A percentile compares a stretch with the other conserved stretches of the same genome.
Conservation (phyloP, 2,888 invertebrate species). For the Lottia gigantea region DNA sequence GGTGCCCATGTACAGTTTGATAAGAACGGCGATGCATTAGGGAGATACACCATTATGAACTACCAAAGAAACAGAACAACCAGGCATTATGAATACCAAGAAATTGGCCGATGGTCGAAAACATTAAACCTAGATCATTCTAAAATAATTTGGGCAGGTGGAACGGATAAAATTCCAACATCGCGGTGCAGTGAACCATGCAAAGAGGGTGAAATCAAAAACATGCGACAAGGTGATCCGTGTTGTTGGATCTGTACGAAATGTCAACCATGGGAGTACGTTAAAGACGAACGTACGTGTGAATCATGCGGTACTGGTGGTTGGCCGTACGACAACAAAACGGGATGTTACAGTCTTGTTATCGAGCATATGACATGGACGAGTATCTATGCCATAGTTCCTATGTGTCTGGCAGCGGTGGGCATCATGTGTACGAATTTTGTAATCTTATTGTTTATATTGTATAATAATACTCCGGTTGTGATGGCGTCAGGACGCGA, state of each 20-base stretch:
- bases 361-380: slow-evolving; percentile 62
- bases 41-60: slow-evolving; percentile 70
- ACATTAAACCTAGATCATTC: slow-evolving; percentile 65
- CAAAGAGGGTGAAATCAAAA: slow-evolving; percentile 67
- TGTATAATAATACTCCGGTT: slow-evolving; percentile 77
- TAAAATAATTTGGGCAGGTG: slow-evolving; percentile 67
- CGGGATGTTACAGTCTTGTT: slow-evolving; percentile 52
- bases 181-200: slow-evolving; percentile 69
- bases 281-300: slow-evolving; percentile 64
- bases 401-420: slow-evolving; percentile 74
- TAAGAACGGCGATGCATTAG: slow-evolving; percentile 68
- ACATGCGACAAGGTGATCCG: slow-evolving; percentile 67
- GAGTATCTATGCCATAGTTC: slow-evolving; percentile 75
- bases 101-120: slow-evolving; percentile 73
- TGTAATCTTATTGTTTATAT: slow-evolving; percentile 75
- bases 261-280: slow-evolving; percentile 61
- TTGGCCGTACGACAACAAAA: slow-evolving; percentile 63
- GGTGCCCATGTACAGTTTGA: slow-evolving; percentile 76
- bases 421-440: slow-evolving; percentile 75
- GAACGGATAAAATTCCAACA: slow-evolving; percentile 62
- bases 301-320: slow-evolving; percentile 58
- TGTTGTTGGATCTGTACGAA: slow-evolving; percentile 70
- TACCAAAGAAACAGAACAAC: slow-evolving; percentile 64
- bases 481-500: slow-evolving; percentile 76
- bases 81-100: slow-evolving; percentile 59